A percentile compares a stretch with the other conserved stretches of the same genome.
phyloP scores from a whole-genome alignment of 2,113 vertebrate species.

The Phaethornis superciliosus region DNA sequence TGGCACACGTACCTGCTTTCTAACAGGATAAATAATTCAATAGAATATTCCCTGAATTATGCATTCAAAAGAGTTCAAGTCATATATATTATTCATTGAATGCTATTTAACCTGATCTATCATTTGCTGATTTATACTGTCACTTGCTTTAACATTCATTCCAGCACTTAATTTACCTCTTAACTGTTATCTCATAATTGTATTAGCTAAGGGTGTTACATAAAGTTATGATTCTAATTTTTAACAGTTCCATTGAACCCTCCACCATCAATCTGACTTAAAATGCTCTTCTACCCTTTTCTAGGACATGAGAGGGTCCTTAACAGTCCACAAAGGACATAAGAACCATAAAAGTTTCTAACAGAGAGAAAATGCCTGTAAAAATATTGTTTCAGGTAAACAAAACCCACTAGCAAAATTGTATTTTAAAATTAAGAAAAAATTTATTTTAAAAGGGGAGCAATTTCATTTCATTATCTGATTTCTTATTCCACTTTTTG shows the following conservation, averaged over 20 bases:
- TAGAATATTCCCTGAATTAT: conserved; percentile 20
- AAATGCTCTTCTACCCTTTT: background rate
- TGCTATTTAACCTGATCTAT: conserved; percentile 34
- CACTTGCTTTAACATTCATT: conserved; percentile 2
- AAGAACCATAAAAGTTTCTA: background rate
- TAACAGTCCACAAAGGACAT: background rate
- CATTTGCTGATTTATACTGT: background rate
- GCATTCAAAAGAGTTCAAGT: conserved; percentile 26
- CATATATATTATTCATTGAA: conserved; percentile 48
- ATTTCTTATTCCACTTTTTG: background rate
- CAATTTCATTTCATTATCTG: background rate
- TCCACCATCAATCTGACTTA: background rate
- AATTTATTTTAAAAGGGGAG: background rate
- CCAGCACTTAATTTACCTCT: background rate
- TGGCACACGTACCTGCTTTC: background rate
- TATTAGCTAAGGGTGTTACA: background rate
- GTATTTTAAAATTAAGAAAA: background rate
- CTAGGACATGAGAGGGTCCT: background rate
- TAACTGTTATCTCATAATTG: background rate
- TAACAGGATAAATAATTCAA: conserved; percentile 49
- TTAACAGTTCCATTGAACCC: background rate
- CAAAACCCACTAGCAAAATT: background rate
- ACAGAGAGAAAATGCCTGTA: background rate
- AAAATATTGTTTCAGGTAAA: background rate
- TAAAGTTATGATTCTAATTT: background rate